phyloP scores from a whole-genome alignment of 2,797 vertebrate species.

The Psittacula derbiana region DNA sequence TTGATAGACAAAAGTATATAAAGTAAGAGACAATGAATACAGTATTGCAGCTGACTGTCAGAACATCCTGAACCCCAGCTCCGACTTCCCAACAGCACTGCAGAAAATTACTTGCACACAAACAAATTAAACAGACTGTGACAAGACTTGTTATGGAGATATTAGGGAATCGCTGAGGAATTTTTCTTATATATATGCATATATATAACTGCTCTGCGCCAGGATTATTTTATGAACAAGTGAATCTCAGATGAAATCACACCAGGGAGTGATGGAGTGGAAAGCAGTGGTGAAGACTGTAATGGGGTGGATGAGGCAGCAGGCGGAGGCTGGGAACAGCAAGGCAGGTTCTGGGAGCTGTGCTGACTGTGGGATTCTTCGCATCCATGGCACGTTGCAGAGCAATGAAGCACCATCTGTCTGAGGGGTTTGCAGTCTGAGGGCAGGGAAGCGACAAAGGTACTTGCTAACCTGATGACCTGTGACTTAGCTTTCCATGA shows the following conservation, averaged over 20 bases:
- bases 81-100: neutral
- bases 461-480: neutral
- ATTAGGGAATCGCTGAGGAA: neutral
- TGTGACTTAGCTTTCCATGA: neutral
- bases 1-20: neutral
- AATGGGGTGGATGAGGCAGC: neutral
- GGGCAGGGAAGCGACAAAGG: accelerated
- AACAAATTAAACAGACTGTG: neutral
- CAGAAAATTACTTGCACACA: neutral
- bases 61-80: neutral
- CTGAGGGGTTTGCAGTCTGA: neutral
- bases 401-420: neutral
- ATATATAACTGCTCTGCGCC: neutral
- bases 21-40: neutral
- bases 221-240: neutral
- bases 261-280: neutral
- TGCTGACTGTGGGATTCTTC: neutral
- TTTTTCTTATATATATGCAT: neutral
- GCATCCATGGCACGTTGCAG: neutral
- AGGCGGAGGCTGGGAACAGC: neutral
- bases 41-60: neutral
- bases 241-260: neutral
- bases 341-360: neutral
- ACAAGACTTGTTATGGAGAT: neutral
- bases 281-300: neutral